Evolutionary conservation across 92 coral and sea anemone genomes (phyloP), one percentile per base, ranked within the genome.

Genomic region (Zoanthus gigantus): DNA sequence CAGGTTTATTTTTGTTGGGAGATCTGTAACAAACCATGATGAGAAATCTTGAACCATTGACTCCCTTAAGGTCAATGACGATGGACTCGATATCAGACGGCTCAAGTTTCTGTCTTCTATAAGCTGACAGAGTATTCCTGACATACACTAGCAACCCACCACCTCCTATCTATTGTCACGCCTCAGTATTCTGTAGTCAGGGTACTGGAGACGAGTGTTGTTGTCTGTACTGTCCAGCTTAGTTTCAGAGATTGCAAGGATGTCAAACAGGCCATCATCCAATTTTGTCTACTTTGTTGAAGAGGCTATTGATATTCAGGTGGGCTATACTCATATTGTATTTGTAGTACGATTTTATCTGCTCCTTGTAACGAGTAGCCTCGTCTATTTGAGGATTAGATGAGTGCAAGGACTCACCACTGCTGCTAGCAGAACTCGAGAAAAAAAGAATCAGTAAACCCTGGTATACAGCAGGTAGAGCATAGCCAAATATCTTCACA

Each of bases 101-200:
- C 72, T 92, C 93, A 6, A 92, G 82, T 45, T 92, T 92, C 30
- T 66, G 34, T 72, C 89, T 85, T 63, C 92, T 73, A 52, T 89
- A 72, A 37, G 47, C 76, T 12, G 76, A 72, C 68, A 61, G 68
- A 61, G 68, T 61, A 61, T 61, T 61, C 68, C 68, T 61, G 68
- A 61, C 68, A 61, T 61, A 61, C 68, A 61, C 68, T 61, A 61
- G 68, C 30, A 61, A 61, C 68, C 68, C 68, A 61, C 68, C 68
- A 61, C 68, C 68, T 61, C 68, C 68, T 61, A 16, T 61, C 68
- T 61, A 16, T n/a, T 61, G 68, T 61, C 68, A 17, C 68, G 68
- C 68, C 68, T 61, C 31, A 61, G 68, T 16, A 61, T 61, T 61
- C 68, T 61, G 68, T 61, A 61, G 68, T 61, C 68, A 61, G 68